Evolutionary conservation across 2,113 vertebrate genomes (phyloP), one percentile per base, ranked within the genome.

Genomic region (Apeltes quadracus): DNA sequence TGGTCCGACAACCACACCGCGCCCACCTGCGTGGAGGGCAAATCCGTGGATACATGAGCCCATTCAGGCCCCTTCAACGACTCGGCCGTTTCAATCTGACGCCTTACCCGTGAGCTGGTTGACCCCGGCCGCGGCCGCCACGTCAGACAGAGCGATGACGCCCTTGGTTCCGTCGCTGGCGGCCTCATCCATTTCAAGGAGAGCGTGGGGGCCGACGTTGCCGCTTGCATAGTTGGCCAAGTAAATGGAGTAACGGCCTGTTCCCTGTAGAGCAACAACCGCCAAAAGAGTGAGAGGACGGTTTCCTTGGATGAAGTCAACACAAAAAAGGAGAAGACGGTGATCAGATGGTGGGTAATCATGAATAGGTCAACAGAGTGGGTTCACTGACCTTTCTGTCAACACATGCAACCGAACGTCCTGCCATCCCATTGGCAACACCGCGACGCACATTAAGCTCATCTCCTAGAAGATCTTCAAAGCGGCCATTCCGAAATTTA

Each of bases 221-320:
- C 96, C 95, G 0, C 93, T 95, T 86, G 97, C 97, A 0, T 99
- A 99, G 90, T 99, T 99, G 50, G 97, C 96, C 46, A 99, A 94
- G 29, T 99, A 99, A 83, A 99, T 88, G 15, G 96, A 93, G 76
- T 98, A 98, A 41, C 94, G 94, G 50, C 97, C 97, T 0, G 94
- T 95, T 80, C 97, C 97, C 96, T 98, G 88, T 0, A 85, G 12
- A 55, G 29, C 76, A 57, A 68, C 27, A 56, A 38, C 10, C 50
- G 6, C 12, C 12, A 39, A 11, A 9, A 56, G 20, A 46, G 29
- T 29, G 44, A 62, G 25, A 41, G 8, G 12, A n/a, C 14, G 32
- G 4, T 43, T 41, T 63, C 61, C 22, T 5, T 1, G 16, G 22
- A 29, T 7, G 10, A 62, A 50, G 34, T 23, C 0, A 0, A 5